Conservation (phyloP, 2,113 vertebrate genomes). For the Ochotona curzoniae region DNA sequence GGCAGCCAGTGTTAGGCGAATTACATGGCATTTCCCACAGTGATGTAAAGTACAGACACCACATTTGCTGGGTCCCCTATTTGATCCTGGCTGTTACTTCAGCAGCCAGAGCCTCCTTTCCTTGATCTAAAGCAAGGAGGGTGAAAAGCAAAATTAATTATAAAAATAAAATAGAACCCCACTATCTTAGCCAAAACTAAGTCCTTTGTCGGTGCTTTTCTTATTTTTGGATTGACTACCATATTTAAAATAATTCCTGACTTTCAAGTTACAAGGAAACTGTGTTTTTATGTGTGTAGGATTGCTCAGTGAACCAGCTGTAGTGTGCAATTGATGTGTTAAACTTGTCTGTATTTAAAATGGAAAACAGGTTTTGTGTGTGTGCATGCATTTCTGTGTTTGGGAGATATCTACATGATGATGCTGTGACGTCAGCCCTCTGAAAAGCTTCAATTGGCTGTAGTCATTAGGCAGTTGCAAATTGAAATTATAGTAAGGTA, state of each 20-base stretch:
- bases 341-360: background rate
- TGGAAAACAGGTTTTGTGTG: background rate
- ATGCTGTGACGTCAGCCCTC: background rate
- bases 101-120: background rate
- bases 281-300: background rate
- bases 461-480: background rate
- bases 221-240: background rate
- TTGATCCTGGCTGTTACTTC: background rate
- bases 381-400: too few relatives aligned
- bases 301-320: background rate
- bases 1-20: fast-evolving
- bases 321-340: background rate
- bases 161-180: background rate
- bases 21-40: background rate
- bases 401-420: background rate
- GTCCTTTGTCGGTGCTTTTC: background rate
- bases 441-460: background rate
- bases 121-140: background rate
- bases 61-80: too few relatives aligned
- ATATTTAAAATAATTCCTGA: background rate
- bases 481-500: background rate
- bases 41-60: background rate
- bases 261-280: background rate
- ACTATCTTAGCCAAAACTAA: background rate
- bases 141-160: background rate